phyloP scores from a whole-genome alignment of 2,113 vertebrate species.

The Drymodes brunneopygia region DNA sequence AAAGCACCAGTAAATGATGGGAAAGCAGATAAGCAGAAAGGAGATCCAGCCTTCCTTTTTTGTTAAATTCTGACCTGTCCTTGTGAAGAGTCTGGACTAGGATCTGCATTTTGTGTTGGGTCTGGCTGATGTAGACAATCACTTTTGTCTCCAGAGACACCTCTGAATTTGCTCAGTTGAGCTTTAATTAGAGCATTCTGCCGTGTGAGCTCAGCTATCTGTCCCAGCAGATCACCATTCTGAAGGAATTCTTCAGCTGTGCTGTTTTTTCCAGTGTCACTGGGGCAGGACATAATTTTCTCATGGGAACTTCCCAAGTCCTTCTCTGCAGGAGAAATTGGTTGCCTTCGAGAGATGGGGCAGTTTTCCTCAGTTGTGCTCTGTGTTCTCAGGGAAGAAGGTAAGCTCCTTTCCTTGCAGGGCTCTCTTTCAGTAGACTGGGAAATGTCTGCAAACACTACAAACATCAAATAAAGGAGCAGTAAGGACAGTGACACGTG shows the following conservation, averaged over 20 bases:
- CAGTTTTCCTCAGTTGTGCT: conserved; percentile 37
- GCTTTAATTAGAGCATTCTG: conserved; percentile 82
- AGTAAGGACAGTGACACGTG: not conserved
- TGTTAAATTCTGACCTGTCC: conserved; percentile 38
- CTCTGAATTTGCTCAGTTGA: conserved; percentile 70
- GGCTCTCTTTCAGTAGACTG: conserved; percentile 28
- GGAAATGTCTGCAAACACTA: conserved; percentile 35
- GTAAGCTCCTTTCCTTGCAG: conserved; percentile 48
- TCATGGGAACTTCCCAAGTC: not conserved
- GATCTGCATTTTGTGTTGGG: not conserved
- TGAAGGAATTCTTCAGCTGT: not conserved
- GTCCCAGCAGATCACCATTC: conserved; percentile 70
- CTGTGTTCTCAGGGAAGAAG: not conserved
- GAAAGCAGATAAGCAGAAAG: not conserved
- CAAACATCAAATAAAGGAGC: not conserved
- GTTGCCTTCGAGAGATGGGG: conserved; percentile 33
- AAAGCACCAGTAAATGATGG: not conserved
- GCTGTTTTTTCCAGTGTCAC: not conserved
- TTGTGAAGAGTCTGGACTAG: not conserved
- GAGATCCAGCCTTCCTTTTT: not conserved
- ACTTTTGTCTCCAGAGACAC: conserved; percentile 14
- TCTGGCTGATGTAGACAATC: conserved; percentile 18
- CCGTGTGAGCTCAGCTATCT: conserved; percentile 76
- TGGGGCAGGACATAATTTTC: not conserved
- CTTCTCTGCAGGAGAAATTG: conserved; percentile 10